A percentile compares a stretch with the other conserved stretches of the same genome.
Conservation (phyloP, 64 coral and sea anemone species). For the Astreopora myriophthalma region DNA sequence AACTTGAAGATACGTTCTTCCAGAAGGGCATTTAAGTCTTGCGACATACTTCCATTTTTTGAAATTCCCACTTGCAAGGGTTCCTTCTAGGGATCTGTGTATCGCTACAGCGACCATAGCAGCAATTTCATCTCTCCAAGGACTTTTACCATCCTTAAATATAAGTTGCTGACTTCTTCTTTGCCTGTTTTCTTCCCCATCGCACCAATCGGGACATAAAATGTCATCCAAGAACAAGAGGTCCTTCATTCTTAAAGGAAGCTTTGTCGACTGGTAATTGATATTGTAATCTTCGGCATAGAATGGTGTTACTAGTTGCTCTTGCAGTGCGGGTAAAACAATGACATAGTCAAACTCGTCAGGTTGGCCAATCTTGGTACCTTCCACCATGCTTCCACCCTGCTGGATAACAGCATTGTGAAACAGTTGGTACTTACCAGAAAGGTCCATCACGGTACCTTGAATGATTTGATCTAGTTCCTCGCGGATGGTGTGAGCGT, state of each 20-base stretch:
- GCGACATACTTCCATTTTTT: constrained; percentile 45
- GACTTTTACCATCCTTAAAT: constrained; percentile 59
- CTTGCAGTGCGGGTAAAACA: constrained; percentile 36
- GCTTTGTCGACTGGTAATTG: constrained; percentile 56
- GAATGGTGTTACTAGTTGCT: constrained; percentile 17
- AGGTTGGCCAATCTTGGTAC: constrained; percentile 63
- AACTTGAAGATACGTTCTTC: constrained; percentile 32
- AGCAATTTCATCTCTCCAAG: constrained; percentile 52
- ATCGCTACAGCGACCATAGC: constrained; percentile 47
- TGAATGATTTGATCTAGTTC: constrained; percentile 40
- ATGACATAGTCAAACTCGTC: constrained; percentile 71
- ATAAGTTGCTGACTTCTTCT: constrained; percentile 19
- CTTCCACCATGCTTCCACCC: constrained; percentile 63
- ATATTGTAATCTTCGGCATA: constrained; percentile 61
- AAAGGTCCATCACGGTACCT: constrained; percentile 16
- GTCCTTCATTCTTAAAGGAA: constrained; percentile 52
- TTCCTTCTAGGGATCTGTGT: constrained; percentile 17
- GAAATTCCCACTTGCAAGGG: background rate
- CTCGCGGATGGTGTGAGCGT: constrained; percentile 15
- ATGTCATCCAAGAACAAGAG: constrained; percentile 63
- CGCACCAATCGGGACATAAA: constrained; percentile 73
- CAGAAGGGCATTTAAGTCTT: constrained; percentile 20
- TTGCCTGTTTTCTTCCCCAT: constrained; percentile 43
- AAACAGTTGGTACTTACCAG: constrained; percentile 55
- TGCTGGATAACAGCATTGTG: constrained; percentile 25